Evolutionary conservation across 2,888 invertebrate genomes (phyloP).

Genomic region (Lycocerus yunnanus): DNA sequence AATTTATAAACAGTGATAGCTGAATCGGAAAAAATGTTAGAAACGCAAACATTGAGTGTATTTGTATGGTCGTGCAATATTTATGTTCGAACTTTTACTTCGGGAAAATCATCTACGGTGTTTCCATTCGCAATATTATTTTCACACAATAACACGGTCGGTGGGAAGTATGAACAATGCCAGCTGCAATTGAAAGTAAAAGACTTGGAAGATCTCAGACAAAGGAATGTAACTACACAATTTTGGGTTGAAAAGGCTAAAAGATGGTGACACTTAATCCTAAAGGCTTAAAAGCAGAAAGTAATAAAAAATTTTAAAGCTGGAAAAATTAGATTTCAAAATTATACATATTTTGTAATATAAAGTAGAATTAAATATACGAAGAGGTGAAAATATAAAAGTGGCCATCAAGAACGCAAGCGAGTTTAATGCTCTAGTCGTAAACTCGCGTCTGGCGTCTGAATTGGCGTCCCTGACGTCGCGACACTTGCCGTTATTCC

Average conservation of each 20-base stretch:
- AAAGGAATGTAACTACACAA: too few species aligned
- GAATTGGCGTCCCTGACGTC: conserved; percentile 38
- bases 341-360: conserved; percentile 27
- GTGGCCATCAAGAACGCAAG: conserved; percentile 29
- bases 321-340: conserved; percentile 8
- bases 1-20: not conserved
- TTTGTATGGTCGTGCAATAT: not conserved
- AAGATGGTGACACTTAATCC: not conserved
- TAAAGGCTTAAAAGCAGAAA: not conserved
- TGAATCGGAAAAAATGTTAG: not conserved
- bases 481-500: conserved; percentile 42
- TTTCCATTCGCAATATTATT: not conserved
- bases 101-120: not conserved
- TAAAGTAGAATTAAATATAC: conserved; percentile 19
- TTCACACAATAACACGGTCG: not conserved
- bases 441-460: conserved; percentile 43
- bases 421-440: conserved; percentile 38
- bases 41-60: not conserved
- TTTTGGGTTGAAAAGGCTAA: not conserved
- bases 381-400: conserved; percentile 32
- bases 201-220: not conserved
- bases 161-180: not conserved
- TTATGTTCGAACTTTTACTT: not conserved
- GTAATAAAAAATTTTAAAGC: not conserved
- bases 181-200: not conserved